Conservation (phyloP, 2,888 invertebrate genomes). For the Pyrgus malvae region DNA sequence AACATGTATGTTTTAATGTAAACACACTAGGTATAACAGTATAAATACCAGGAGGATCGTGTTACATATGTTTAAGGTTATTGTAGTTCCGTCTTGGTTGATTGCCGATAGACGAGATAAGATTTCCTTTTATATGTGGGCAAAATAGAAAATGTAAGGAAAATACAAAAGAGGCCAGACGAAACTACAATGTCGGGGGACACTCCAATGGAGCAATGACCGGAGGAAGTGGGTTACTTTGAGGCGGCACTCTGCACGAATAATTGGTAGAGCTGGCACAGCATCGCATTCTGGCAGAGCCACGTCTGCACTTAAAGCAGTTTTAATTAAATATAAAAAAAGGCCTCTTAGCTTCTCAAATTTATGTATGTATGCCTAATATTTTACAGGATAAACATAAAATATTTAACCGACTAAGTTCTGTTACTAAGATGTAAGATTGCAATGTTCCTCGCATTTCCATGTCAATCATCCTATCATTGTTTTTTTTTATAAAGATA, state of each 20-base stretch:
- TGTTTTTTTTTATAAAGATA: no score
- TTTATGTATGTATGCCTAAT: not conserved
- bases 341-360: not conserved
- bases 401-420: no score
- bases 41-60: slow-evolving; percentile 3
- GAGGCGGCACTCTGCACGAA: slow-evolving; percentile 45
- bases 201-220: slow-evolving; percentile 55
- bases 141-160: slow-evolving; percentile 2
- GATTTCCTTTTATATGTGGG: slow-evolving; percentile 13
- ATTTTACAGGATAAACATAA: not conserved
- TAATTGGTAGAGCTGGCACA: slow-evolving; percentile 58
- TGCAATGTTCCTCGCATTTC: no score
- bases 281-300: slow-evolving; percentile 50
- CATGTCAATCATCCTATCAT: no score
- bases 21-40: not conserved
- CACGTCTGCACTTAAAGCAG: slow-evolving; percentile 29
- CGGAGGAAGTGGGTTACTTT: slow-evolving; percentile 55
- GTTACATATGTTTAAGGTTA: slow-evolving; percentile 13
- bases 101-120: slow-evolving; percentile 2
- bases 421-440: no score
- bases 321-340: slow-evolving; percentile 20
- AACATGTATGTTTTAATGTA: no score
- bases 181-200: slow-evolving; percentile 44
- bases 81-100: slow-evolving; percentile 19
- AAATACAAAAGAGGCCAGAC: slow-evolving; percentile 33